These are phyloP conservation scores for Subacronicta megacephala DNA, from an alignment of 2,888 invertebrate genomes.

Conservation along the genomic window DNA sequence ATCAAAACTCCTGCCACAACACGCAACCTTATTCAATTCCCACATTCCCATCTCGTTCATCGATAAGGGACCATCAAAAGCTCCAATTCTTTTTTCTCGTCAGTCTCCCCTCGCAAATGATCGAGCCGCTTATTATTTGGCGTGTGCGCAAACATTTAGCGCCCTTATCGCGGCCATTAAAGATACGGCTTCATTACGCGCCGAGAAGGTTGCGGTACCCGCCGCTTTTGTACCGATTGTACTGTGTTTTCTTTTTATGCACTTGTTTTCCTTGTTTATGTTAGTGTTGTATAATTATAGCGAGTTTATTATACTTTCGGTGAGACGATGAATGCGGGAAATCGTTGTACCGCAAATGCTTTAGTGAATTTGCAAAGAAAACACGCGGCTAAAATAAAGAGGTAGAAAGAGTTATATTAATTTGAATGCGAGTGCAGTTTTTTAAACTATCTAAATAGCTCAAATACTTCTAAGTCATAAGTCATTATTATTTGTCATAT, in stretches of 20 bases:
- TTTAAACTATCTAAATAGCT: neutral
- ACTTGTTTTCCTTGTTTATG: conserved; percentile 55
- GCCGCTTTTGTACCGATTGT: conserved; percentile 46
- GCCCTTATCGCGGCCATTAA: conserved; percentile 87
- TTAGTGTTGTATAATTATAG: conserved; percentile 35
- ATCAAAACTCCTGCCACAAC: conserved; percentile 46
- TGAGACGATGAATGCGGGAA: conserved; percentile 6
- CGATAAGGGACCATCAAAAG: conserved; percentile 72
- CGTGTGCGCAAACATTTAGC: conserved; percentile 89
- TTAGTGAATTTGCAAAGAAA: neutral
- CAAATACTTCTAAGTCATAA: no score
- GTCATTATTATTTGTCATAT: no score
- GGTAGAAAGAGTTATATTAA: neutral
- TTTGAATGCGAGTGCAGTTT: neutral
- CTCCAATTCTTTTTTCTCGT: conserved; percentile 75
- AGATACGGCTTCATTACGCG: conserved; percentile 88
- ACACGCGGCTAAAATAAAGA: neutral
- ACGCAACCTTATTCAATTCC: conserved; percentile 76
- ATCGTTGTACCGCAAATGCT: neutral
- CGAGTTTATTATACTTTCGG: conserved; percentile 30
- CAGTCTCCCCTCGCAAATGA: conserved; percentile 84
- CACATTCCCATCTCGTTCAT: conserved; percentile 73
- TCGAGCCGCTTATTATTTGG: conserved; percentile 88
- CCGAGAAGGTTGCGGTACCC: conserved; percentile 47
- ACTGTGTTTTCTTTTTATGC: conserved; percentile 50